Conservation (phyloP, 2,888 invertebrate genomes). For the Linnaemya tessellans region DNA sequence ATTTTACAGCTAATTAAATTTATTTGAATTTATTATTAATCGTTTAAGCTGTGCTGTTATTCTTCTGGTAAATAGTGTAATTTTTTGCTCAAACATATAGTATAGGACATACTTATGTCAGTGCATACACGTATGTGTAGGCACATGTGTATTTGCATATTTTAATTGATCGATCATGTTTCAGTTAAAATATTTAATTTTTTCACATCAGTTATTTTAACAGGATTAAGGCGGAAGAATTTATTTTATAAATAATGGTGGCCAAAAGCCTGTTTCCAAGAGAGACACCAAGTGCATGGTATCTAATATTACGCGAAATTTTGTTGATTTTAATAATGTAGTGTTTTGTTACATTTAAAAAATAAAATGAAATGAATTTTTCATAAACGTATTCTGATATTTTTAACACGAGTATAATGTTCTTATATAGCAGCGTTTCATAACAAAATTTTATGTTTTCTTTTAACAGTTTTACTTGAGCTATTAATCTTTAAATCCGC, state of each 20-base stretch:
- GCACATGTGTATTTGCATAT: background rate
- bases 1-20: slow-evolving; percentile 73
- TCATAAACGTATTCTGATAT: too few relatives aligned
- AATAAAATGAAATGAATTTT: background rate
- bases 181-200: slow-evolving; percentile 51
- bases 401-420: background rate
- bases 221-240: slow-evolving; percentile 33
- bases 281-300: background rate
- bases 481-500: slow-evolving; percentile 32
- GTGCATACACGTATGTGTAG: background rate
- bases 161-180: slow-evolving; percentile 71
- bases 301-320: background rate
- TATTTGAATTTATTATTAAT: slow-evolving; percentile 72
- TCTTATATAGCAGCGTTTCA: background rate
- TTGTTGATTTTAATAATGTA: background rate
- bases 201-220: slow-evolving; percentile 36
- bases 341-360: background rate
- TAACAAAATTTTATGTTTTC: background rate
- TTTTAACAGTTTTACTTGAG: background rate
- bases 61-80: slow-evolving; percentile 65
- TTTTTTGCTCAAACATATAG: background rate
- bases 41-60: slow-evolving; percentile 70
- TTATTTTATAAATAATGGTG: background rate
- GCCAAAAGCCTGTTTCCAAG: slow-evolving; percentile 14
- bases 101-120: background rate